A percentile compares a stretch with the other conserved stretches of the same genome.
Conservation (phyloP, 1,140 invertebrate species). For the Nasonia vitripennis region DNA sequence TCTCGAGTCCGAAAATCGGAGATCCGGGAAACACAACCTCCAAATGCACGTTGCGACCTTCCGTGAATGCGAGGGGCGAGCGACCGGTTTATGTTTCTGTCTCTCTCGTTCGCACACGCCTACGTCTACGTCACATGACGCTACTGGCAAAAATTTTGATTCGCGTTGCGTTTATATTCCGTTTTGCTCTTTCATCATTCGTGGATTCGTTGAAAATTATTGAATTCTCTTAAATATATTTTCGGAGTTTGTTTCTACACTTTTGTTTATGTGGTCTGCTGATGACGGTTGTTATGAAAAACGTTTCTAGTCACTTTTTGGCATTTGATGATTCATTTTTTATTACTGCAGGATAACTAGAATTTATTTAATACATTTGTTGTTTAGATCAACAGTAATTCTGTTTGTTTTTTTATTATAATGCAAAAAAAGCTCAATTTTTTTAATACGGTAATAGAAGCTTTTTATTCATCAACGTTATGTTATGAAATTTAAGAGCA, state of each 20-base stretch:
- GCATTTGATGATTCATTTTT: not conserved
- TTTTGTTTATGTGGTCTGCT: not conserved
- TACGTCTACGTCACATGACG: slow-evolving; percentile 39
- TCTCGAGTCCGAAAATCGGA: not conserved
- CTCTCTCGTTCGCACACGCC: slow-evolving; percentile 26
- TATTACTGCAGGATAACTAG: too few relatives aligned
- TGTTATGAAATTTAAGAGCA: too few relatives aligned
- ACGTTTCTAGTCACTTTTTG: not conserved
- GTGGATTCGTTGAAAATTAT: too few relatives aligned
- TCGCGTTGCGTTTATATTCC: not conserved
- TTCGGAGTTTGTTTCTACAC: too few relatives aligned
- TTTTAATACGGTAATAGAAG: too few relatives aligned
- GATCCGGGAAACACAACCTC: slow-evolving; percentile 36
- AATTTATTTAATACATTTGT: too few relatives aligned
- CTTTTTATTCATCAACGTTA: too few relatives aligned
- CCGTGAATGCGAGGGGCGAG: not conserved
- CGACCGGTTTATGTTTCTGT: slow-evolving; percentile 24
- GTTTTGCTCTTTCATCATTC: not conserved
- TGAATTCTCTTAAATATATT: too few relatives aligned
- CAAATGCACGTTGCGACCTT: slow-evolving; percentile 34
- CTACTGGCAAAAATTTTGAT: not conserved
- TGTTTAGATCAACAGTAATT: too few relatives aligned
- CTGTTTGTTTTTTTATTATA: too few relatives aligned
- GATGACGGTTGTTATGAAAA: too few relatives aligned
- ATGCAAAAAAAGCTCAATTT: too few relatives aligned